These are phyloP conservation scores for Neoaliturus tenellus DNA, from an alignment of 2,888 invertebrate species.

Conservation along the genomic window DNA sequence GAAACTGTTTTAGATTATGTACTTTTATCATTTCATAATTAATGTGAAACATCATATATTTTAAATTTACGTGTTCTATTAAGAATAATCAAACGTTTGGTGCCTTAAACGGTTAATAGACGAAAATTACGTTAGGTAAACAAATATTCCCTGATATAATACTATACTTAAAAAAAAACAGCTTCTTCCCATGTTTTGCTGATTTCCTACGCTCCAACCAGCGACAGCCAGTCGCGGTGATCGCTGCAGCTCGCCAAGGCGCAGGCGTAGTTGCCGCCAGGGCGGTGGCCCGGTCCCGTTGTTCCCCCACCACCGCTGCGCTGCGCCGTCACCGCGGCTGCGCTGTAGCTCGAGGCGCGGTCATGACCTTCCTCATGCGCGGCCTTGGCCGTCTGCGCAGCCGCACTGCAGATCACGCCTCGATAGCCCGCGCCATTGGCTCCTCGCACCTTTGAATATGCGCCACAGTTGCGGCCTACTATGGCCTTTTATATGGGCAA, in stretches of 20 bases:
- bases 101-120: too few species aligned
- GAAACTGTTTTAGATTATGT: too few species aligned
- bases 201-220: background rate
- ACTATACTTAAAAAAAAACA: too few species aligned
- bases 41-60: too few species aligned
- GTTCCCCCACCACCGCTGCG: background rate
- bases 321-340: background rate
- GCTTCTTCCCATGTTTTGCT: too few species aligned
- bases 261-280: background rate
- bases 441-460: background rate
- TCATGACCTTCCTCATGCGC: slow-evolving; percentile 30
- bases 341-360: background rate
- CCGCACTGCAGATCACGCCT: background rate
- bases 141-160: too few species aligned
- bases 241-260: background rate
- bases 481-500: too few species aligned
- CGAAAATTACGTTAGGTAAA: too few species aligned
- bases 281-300: slow-evolving; percentile 16
- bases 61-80: too few species aligned
- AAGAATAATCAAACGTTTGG: too few species aligned
- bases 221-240: background rate
- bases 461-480: background rate
- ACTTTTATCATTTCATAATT: too few species aligned
- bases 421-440: background rate
- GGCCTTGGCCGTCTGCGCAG: slow-evolving; percentile 15